Evolutionary conservation across 2,113 vertebrate genomes (phyloP).

Genomic region (Microtus oregoni): DNA sequence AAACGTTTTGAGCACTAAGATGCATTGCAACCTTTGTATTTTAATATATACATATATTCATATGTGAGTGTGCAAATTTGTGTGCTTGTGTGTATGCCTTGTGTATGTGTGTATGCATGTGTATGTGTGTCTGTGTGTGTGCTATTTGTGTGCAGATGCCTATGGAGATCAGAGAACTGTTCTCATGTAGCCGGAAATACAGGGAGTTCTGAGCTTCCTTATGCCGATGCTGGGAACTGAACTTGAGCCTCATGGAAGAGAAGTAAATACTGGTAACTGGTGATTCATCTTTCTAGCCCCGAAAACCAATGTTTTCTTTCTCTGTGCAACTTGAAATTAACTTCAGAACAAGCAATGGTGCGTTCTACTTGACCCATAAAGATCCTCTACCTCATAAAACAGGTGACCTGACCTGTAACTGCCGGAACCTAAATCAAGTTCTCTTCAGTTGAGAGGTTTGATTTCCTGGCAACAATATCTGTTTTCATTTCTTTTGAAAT

Average conservation of each 20-base stretch:
- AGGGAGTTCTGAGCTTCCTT: neutral
- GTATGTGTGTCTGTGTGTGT: neutral
- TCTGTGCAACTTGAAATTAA: neutral
- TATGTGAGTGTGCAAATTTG: neutral
- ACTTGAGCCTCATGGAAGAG: neutral
- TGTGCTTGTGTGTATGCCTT: neutral
- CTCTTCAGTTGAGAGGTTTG: neutral
- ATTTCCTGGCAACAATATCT: neutral
- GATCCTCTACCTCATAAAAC: neutral
- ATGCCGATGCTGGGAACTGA: neutral
- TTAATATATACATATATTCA: neutral
- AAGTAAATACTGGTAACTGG: neutral
- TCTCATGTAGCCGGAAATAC: no score
- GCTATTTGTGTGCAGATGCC: neutral
- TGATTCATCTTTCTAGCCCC: neutral
- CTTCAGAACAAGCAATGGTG: neutral
- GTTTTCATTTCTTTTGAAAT: constrained; percentile 39
- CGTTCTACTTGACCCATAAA: neutral
- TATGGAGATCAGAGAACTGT: neutral
- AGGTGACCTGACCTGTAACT: neutral
- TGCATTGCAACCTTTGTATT: neutral
- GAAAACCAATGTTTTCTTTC: neutral
- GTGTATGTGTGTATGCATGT: neutral
- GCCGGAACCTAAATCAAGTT: neutral
- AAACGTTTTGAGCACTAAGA: neutral